phyloP scores from a whole-genome alignment of 1,140 invertebrate species.

The Monomorium pharaonis region DNA sequence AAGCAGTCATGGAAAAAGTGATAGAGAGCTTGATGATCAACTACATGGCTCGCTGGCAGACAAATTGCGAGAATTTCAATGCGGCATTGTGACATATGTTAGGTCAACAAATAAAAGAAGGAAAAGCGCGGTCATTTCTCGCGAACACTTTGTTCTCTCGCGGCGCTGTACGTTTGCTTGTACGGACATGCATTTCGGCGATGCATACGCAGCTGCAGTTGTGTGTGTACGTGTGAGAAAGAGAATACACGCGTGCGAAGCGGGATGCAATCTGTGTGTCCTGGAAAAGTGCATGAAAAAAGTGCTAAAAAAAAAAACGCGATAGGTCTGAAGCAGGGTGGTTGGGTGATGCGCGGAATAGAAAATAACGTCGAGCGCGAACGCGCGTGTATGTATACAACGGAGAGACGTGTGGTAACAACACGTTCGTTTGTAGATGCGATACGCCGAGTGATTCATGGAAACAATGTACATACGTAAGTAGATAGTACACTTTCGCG shows the following conservation, averaged over 20 bases:
- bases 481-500: constrained; percentile 15
- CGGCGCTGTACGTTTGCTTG: not conserved
- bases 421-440: not conserved
- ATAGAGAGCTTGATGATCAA: constrained; percentile 51
- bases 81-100: constrained; percentile 50
- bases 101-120: constrained; percentile 67
- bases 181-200: not conserved
- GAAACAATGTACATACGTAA: not conserved
- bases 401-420: not conserved
- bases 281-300: constrained; percentile 9
- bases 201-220: not conserved
- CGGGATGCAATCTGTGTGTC: constrained; percentile 20
- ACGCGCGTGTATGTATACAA: not conserved
- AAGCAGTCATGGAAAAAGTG: not conserved
- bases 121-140: constrained; percentile 46
- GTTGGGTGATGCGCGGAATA: constrained; percentile 14
- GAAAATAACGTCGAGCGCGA: constrained; percentile 15
- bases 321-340: not conserved
- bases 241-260: not conserved
- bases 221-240: not conserved
- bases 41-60: constrained; percentile 63
- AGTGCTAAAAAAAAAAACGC: not conserved
- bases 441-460: not conserved
- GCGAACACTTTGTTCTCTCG: constrained; percentile 2
- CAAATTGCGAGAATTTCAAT: constrained; percentile 75